These are phyloP conservation scores for Plemyria rubiginata DNA, from an alignment of 2,888 invertebrate species.

Conservation along the genomic window DNA sequence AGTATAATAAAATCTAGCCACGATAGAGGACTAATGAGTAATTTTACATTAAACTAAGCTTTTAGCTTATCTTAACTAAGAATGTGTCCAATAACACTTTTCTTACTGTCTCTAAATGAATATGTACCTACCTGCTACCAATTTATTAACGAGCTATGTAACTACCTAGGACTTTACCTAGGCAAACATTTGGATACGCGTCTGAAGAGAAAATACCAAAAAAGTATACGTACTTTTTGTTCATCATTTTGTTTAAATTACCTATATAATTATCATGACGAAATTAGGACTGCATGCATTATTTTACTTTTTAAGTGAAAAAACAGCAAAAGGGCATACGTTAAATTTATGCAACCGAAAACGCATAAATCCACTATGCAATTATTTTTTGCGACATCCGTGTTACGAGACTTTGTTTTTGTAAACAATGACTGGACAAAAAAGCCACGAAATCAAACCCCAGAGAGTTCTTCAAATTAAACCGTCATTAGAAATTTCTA, in stretches of 20 bases:
- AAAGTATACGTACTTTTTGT: no score
- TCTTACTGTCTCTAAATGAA: no score
- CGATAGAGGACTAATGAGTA: no score
- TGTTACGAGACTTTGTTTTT: constrained; percentile 82
- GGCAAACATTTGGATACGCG: no score
- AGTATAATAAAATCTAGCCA: no score
- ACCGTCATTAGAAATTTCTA: constrained; percentile 79
- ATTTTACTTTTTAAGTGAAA: constrained; percentile 18
- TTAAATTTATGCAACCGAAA: constrained; percentile 60
- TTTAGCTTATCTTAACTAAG: no score
- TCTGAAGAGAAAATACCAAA: no score
- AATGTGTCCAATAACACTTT: no score
- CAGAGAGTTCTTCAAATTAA: constrained; percentile 84
- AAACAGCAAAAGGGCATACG: constrained; percentile 29
- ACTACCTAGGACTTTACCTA: no score
- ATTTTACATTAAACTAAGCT: no score
- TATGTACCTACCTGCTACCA: no score
- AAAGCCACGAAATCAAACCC: constrained; percentile 80
- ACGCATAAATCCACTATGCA: constrained; percentile 77
- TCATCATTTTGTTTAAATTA: not conserved
- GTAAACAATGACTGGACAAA: constrained; percentile 69
- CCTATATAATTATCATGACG: not conserved
- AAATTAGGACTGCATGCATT: not conserved
- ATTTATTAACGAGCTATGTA: no score
- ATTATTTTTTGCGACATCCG: constrained; percentile 82